Evolutionary conservation across 2,797 vertebrate species (phyloP), one percentile per base, ranked within the genome.

Genomic region (Rhinophrynus dorsalis): DNA sequence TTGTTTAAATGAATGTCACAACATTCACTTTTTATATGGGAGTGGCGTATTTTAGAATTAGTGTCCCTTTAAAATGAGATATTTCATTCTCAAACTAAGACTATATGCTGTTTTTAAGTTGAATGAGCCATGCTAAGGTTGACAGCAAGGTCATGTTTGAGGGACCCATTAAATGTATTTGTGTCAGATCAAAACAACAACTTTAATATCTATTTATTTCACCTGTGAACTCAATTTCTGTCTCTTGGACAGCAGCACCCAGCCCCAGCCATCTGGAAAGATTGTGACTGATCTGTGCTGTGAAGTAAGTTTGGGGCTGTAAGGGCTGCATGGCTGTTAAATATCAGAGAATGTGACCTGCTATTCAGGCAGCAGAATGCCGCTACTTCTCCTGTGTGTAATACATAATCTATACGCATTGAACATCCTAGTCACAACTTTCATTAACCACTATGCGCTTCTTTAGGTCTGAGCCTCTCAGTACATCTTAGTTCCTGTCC

Each of bases 191-290:
- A 66, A 73, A 73, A 73, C 75, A 82, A 79, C 84, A 80, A 77
- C 79, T 78, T 77, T 77, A 82, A 82, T 79, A 75, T 78, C 52
- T 77, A 77, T 84, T 83, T 83, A 81, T 82, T 77, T 76, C 75
- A 2, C 70, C 77, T 64, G 60, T 74, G 15, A 79, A 54, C 68
- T 62, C 79, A 1, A 35, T 73, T 73, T 73, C 62, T 73, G 74
- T 78, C 75, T 67, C 27, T 77, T 27, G 80, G 55, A 55, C 81
- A 56, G 77, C 72, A 74, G 69, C 60, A 79, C 80, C 76, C 77
- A 54, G 72, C 26, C 80, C 76, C 77, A 54, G 72, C 26, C 38
- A 80, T 68, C 59, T 6, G 70, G 56, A 61, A 20, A 9, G 76
- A 77, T n/a, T 74, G 75, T 15, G 75, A 79, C 3, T 17, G 78